These are phyloP conservation scores for Choloepus hoffmanni DNA, from an alignment of 2,113 vertebrate genomes.

Conservation along the genomic window DNA sequence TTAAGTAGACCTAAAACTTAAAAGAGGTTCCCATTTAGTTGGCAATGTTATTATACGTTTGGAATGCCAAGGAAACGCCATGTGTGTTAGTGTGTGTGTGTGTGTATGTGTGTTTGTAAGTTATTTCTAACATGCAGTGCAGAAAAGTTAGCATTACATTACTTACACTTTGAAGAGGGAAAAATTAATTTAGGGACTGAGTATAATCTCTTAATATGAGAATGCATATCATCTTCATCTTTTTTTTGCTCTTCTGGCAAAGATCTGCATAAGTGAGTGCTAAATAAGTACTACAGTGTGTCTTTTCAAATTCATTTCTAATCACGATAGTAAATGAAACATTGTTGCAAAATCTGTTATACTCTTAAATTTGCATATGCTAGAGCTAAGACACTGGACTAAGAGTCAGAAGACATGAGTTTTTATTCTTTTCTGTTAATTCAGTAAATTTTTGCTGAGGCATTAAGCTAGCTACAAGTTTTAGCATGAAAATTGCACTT, in stretches of 20 bases:
- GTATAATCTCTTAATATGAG: neutral
- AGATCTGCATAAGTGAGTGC: neutral
- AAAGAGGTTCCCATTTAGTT: neutral
- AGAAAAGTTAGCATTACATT: constrained; percentile 1
- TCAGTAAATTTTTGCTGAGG: neutral
- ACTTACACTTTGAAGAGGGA: neutral
- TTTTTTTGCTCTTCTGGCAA: constrained; percentile 26
- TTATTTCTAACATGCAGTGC: neutral
- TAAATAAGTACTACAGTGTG: neutral
- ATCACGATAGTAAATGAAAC: neutral
- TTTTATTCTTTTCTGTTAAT: neutral
- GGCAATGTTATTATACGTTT: neutral
- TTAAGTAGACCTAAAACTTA: neutral
- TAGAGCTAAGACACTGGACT: neutral
- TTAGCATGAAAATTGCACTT: neutral
- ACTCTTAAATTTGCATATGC: neutral
- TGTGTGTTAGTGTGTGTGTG: neutral
- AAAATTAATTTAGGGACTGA: constrained; percentile 9
- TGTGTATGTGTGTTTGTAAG: neutral
- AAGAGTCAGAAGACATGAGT: neutral
- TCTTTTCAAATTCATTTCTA: neutral
- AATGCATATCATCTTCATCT: neutral
- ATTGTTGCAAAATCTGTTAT: neutral
- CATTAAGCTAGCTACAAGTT: neutral
- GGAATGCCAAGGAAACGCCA: neutral